These are phyloP conservation scores for Pristis pectinata DNA, from an alignment of 2,797 vertebrate species.

Conservation along the genomic window DNA sequence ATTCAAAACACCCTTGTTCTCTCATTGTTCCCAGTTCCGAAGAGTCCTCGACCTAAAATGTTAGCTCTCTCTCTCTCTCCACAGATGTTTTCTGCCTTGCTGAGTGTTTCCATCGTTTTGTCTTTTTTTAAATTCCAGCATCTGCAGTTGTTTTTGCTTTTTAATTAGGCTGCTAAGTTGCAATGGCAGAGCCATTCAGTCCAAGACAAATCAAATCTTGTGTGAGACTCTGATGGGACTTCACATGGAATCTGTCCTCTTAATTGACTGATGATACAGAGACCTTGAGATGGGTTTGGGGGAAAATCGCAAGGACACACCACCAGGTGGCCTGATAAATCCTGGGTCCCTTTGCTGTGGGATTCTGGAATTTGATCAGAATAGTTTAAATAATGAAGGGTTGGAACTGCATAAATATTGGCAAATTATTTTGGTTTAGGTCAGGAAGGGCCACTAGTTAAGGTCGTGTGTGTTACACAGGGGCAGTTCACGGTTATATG, in stretches of 20 bases:
- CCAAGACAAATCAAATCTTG: neutral
- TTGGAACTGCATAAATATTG: too few species aligned
- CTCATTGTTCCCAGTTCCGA: too few species aligned
- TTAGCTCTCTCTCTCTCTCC: too few species aligned
- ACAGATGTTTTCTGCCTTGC: too few species aligned
- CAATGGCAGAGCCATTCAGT: neutral
- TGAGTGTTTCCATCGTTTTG: too few species aligned
- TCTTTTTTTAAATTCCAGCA: too few species aligned
- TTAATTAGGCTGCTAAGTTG: neutral
- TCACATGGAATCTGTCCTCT: neutral
- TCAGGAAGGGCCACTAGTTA: neutral
- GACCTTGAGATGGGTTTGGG: neutral
- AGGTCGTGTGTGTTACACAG: neutral
- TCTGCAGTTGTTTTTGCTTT: too few species aligned
- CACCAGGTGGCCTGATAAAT: neutral
- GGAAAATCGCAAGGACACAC: neutral
- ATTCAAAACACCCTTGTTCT: too few species aligned
- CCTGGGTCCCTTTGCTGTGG: neutral
- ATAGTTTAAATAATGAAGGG: neutral
- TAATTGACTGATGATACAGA: neutral
- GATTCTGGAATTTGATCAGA: neutral
- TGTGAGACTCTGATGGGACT: neutral
- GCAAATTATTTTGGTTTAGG: neutral
- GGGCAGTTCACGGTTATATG: neutral
- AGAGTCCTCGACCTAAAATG: too few species aligned